Percentiles rank a stretch among this genome's conserved stretches.
phyloP scores from a whole-genome alignment of 2,888 invertebrate genomes.

The Lasioglossum figueresi region DNA sequence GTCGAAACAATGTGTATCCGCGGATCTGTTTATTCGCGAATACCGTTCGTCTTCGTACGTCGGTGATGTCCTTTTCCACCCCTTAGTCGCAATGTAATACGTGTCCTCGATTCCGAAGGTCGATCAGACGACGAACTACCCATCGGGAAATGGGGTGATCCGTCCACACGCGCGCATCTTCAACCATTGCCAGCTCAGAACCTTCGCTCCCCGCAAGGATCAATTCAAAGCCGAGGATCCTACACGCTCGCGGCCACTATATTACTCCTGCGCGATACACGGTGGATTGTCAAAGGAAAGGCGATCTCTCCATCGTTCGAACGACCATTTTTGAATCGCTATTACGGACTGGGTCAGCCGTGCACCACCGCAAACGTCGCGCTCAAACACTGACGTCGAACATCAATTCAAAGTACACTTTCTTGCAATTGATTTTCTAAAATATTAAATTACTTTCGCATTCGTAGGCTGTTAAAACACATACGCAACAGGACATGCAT shows the following conservation, averaged over 20 bases:
- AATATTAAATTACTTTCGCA: neutral
- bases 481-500: too few relatives aligned
- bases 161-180: conserved; percentile 49
- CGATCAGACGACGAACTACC: conserved; percentile 64
- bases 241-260: conserved; percentile 19
- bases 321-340: neutral
- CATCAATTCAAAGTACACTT: neutral
- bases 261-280: conserved; percentile 33
- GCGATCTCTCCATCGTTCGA: neutral
- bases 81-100: conserved; percentile 63
- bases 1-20: conserved; percentile 7
- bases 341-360: neutral
- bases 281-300: conserved; percentile 29
- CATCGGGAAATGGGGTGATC: conserved; percentile 63
- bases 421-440: neutral
- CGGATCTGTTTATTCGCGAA: conserved; percentile 38
- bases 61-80: conserved; percentile 66
- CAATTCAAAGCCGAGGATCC: conserved; percentile 40
- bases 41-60: conserved; percentile 52
- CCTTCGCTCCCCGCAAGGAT: conserved; percentile 19
- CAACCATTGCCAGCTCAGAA: conserved; percentile 38
- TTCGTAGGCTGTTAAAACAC: too few relatives aligned
- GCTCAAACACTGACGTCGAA: neutral
- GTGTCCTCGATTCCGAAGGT: conserved; percentile 72
- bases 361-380: neutral